Conservation (phyloP, 2,888 invertebrate species). For the Trachelus iudaicus region DNA sequence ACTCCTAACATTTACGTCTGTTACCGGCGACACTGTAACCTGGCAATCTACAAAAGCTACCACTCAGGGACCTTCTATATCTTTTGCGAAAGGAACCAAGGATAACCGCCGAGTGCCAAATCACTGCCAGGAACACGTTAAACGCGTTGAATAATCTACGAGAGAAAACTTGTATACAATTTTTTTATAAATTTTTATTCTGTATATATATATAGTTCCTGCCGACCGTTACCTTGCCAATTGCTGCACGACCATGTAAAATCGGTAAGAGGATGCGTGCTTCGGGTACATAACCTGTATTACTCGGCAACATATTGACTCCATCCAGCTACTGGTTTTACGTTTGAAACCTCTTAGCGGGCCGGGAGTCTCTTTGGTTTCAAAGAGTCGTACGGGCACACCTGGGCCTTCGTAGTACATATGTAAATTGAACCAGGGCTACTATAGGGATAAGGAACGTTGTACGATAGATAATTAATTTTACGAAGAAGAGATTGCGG, state of each 20-base stretch:
- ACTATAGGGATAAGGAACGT: neutral
- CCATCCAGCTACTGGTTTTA: constrained; percentile 3
- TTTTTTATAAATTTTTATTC: neutral
- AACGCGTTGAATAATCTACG: neutral
- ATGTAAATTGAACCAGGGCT: neutral
- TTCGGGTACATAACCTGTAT: neutral
- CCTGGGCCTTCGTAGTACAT: neutral
- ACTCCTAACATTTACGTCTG: neutral
- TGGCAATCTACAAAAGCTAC: neutral
- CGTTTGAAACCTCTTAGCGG: constrained; percentile 2
- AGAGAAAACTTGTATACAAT: neutral
- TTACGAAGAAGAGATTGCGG: neutral
- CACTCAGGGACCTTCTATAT: neutral
- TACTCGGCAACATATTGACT: neutral
- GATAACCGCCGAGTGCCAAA: neutral
- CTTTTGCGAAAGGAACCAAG: neutral
- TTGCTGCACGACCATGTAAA: neutral
- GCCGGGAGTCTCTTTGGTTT: neutral
- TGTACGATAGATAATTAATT: neutral
- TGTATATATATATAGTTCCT: neutral
- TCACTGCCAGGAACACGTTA: neutral
- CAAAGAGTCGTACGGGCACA: neutral
- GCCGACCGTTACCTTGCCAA: neutral
- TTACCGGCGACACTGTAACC: constrained; percentile 5
- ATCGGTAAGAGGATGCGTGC: neutral